Evolutionary conservation across 2,113 vertebrate species (phyloP).

Genomic region (Colossoma macropomum): DNA sequence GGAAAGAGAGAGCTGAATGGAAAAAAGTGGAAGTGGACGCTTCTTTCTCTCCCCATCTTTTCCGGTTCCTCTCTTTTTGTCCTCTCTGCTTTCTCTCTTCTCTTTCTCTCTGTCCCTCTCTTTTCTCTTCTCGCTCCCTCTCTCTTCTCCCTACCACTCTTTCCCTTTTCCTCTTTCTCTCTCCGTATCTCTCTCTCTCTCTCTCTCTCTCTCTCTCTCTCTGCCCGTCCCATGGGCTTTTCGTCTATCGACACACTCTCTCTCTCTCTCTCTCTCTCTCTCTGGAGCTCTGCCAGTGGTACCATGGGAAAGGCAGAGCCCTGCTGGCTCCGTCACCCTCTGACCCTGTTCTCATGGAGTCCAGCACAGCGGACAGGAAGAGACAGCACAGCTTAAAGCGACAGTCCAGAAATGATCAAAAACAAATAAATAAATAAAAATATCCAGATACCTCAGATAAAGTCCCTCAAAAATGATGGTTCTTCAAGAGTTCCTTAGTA

Average conservation of each 20-base stretch:
- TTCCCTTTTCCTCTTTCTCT: conserved; percentile 31
- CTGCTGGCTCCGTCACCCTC: conserved; percentile 36
- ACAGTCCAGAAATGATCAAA: neutral
- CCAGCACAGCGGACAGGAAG: neutral
- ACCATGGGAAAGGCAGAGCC: conserved; percentile 62
- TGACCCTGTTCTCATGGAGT: conserved; percentile 57
- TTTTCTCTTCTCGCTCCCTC: neutral
- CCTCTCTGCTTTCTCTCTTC: no score
- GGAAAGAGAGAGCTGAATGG: no score
- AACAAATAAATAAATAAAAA: neutral
- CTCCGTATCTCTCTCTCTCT: conserved; percentile 25
- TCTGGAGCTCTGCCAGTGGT: conserved; percentile 54
- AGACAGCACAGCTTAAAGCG: neutral
- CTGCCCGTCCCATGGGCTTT: neutral
- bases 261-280: neutral
- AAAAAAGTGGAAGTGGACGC: no score
- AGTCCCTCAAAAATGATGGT: no score
- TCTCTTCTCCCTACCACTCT: conserved; percentile 7
- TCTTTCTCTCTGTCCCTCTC: neutral
- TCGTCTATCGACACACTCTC: neutral
- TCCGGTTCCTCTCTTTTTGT: no score
- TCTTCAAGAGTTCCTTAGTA: no score
- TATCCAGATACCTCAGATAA: no score
- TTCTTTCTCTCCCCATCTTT: no score
- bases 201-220: neutral